Base-by-base conservation (phyloP, 1,140 invertebrate genomes). In the Phymastichus coffea region DNA sequence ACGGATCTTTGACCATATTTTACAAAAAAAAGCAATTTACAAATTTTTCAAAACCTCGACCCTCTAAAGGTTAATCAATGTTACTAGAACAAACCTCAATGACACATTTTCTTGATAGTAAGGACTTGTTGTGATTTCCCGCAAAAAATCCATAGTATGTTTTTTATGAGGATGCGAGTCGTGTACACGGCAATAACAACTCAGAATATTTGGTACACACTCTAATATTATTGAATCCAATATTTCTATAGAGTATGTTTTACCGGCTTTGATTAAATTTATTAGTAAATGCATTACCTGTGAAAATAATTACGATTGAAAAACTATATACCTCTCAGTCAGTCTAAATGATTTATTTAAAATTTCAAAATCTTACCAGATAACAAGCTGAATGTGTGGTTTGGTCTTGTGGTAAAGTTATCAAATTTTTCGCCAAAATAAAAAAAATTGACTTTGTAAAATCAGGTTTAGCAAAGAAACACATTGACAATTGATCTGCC, bases 111-210 rank as follows among this genome's bases (percentile, higher is more conserved):
- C 64, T 17, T 57, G 63, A 28, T 73, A 79, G 46, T 77, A 65
- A 22, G 43, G 6, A 66, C 67, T 80, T 30, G 25, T 35, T n/a
- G 66, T 59, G 40, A 78, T 54, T 37, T 63, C 63, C 48, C 43
- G 63, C 10, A 79, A 57, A 22, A 79, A 63, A 25, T 78, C 71
- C 10, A 70, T 52, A 2, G 74, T 70, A 15, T 78, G 68, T 44
- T 69, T 55, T 63, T 67, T 77, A 37, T 76, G 75, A 1, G 75
- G 73, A 69, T 79, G 76, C 35, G 65, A 55, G n/a, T 76, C 71
- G 25, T 71, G 70, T 59, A 79, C 65, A 62, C 71, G 75, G 17
- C 76, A 63, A 25, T 72, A 80, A 46, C 72, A 75, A 10, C 65
- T 68, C 19, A 79, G 57, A 8, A 77, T 64, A 23, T 62, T 54